A percentile compares a stretch with the other conserved stretches of the same genome.
These are phyloP conservation scores for Drosophila vallismaia DNA, from an alignment of 2,888 invertebrate genomes.

Conservation along the genomic window DNA sequence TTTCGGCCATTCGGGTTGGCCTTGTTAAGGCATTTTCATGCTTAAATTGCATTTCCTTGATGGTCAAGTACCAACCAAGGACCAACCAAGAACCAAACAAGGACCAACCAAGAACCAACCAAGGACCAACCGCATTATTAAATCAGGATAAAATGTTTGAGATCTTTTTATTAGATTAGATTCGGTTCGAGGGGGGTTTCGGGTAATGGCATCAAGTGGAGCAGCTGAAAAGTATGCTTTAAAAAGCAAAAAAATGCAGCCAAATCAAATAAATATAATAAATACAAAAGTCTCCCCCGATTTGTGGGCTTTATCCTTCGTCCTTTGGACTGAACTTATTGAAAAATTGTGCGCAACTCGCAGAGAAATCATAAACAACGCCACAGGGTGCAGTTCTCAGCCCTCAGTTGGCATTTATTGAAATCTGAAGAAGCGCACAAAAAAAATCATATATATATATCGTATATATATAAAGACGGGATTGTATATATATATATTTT, in stretches of 20 bases:
- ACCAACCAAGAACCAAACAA: slow-evolving; percentile 32
- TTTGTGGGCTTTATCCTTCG: slow-evolving; percentile 14
- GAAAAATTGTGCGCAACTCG: slow-evolving; percentile 68
- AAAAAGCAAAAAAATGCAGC: slow-evolving; percentile 53
- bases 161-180: not conserved
- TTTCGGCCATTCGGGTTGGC: slow-evolving; percentile 5
- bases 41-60: slow-evolving; percentile 81
- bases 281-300: slow-evolving; percentile 47
- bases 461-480: slow-evolving; percentile 8
- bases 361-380: slow-evolving; percentile 74
- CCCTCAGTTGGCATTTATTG: slow-evolving; percentile 68
- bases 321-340: slow-evolving; percentile 68
- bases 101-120: not conserved
- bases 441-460: not conserved
- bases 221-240: slow-evolving; percentile 54
- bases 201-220: slow-evolving; percentile 33
- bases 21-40: slow-evolving; percentile 71
- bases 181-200: no score
- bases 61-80: slow-evolving; percentile 47
- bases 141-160: slow-evolving; percentile 64
- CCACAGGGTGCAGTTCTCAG: slow-evolving; percentile 58
- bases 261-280: slow-evolving; percentile 67
- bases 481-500: not conserved
- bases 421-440: slow-evolving; percentile 57
- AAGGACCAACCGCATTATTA: slow-evolving; percentile 67